phyloP scores from a whole-genome alignment of 2,113 vertebrate genomes.

The Marmota monax region DNA sequence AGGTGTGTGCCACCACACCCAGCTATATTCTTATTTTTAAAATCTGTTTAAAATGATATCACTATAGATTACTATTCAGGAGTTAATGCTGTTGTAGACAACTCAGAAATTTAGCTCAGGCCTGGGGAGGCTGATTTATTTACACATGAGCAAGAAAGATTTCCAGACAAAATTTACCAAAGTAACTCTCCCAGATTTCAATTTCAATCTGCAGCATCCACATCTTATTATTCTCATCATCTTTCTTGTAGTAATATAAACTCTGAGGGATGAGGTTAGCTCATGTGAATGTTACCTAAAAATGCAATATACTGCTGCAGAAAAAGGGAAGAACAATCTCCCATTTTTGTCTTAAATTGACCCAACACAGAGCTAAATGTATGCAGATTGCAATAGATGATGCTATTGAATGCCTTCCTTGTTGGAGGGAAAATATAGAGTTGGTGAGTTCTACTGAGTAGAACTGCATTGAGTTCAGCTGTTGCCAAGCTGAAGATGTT shows the following conservation, averaged over 20 bases:
- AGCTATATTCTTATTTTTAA: neutral
- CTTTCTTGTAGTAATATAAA: neutral
- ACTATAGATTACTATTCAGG: neutral
- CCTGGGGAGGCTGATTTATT: neutral
- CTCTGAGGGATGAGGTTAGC: neutral
- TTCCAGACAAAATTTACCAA: neutral
- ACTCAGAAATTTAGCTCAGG: constrained; percentile 1
- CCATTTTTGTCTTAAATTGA: neutral
- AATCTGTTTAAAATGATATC: neutral
- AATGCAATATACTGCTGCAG: neutral
- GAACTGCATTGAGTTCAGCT: too few relatives aligned
- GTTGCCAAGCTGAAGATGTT: neutral
- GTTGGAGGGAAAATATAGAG: neutral
- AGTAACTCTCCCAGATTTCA: neutral
- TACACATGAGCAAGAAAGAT: neutral
- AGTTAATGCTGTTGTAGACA: neutral
- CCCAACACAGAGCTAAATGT: neutral
- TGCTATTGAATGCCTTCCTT: neutral
- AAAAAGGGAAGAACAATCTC: neutral
- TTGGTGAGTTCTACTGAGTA: neutral
- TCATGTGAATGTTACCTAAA: neutral
- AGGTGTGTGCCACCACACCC: too few relatives aligned
- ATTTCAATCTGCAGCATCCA: neutral
- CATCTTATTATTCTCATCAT: neutral
- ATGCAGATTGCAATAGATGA: neutral